Evolutionary conservation across 1,140 invertebrate species (phyloP), one percentile per base, ranked within the genome.

Genomic region (Chymomyza costata): DNA sequence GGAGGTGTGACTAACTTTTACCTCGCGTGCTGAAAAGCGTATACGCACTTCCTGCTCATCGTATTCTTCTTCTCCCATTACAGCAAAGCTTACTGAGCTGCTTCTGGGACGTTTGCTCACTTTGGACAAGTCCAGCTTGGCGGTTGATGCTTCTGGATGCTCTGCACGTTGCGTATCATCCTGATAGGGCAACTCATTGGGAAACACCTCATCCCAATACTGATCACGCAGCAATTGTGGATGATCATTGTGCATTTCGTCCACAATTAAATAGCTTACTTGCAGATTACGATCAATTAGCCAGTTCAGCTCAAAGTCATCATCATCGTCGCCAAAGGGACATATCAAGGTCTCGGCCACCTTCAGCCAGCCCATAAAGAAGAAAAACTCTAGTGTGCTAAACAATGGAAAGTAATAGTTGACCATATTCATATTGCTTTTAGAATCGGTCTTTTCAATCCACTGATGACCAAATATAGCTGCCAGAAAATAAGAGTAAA

Each of bases 191-290:
- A 96, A 82, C 69, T 95, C 93, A 0, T 89, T 88, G 0, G 94
- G 94, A 63, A 95, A 93, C 32, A 94, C 89, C 80, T 95, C 92
- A 70, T 95, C 94, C 94, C 94, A 96, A 82, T 95, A 96, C 70
- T 94, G 93, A 88, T 96, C 94, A 30, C 89, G 89, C 21, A 95
- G 90, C 34, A 96, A 83, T 74, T 95, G 92, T 0, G 94, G 94
- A 87, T 96, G 94, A 59, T 95, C 93, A 82, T 95, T 92, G 82
- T 96, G 94, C 94, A 96, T 96, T 86, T 95, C 94, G 81, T 96
- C 94, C n/a, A 96, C 94, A 57, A 96, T 96, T 62, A 96, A 87
- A 85, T 95, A 96, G 10, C 92, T 93, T 5, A 95, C 93, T 87
- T 94, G 92, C 21, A 95, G 86, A 87, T 95, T 94, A 71, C 94